Base-by-base conservation (phyloP, 2,888 invertebrate species). In the Stomorhina lunata region DNA sequence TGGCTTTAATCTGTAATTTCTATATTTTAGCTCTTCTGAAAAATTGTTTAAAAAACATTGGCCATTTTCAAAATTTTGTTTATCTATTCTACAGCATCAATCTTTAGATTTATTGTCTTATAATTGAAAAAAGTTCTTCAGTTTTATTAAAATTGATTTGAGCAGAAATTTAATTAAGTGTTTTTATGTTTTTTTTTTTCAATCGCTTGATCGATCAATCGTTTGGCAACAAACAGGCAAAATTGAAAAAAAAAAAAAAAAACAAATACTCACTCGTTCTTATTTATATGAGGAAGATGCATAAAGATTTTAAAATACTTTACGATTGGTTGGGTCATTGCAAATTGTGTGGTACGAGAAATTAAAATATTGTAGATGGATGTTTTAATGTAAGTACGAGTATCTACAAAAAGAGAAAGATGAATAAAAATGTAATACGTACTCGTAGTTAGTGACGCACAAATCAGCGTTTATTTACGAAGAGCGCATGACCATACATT, bases 311-410 rank as follows among this genome's bases (percentile, higher is more conserved):
- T 7, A 45, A 75, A 78, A 69, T 79, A 71, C 40, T 65, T 82
- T 79, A 50, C 61, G 59, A 82, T 82, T 82, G 82, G 82, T 79
- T 57, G 79, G 79, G 79, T 82, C 82, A 79, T 66, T 75, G 65
- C 78, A 75, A 40, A 45, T 82, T 68, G 50, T 50, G 43, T 59
- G 50, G 17, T 34, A 12, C 15, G 63, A 80, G 50, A 22, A 59
- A 68, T 22, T 55, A 34, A 10, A 71, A 57, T 29, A 32, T 50
- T 50, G 20, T 48, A 48, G 22, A 48, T 20, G n/a, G 5, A n/a
- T n/a, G n/a, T 17, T n/a, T 7, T 55, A 17, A 48, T n/a, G 12
- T 40, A 17, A 4, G 1, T 40, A 12, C 29, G 45, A 12, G 34
- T 12, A 17, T 50, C 10, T 25, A 25, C 32, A 27, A 10, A 57